These are phyloP conservation scores for Endomychus coccineus DNA, from an alignment of 2,888 invertebrate genomes.

Conservation along the genomic window DNA sequence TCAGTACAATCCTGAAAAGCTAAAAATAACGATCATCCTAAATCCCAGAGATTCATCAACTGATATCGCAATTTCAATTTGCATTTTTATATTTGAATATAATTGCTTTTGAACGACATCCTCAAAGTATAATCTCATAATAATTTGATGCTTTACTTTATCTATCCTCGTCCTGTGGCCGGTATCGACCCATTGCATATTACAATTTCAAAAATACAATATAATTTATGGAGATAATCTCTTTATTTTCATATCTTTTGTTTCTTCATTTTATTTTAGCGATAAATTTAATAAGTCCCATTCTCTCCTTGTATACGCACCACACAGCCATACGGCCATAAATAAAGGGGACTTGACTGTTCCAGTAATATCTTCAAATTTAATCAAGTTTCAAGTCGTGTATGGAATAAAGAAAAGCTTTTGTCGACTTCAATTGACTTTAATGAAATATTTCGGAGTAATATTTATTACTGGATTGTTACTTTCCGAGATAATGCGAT, in stretches of 20 bases:
- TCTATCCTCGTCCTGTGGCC: too few relatives aligned
- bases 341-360: slow-evolving; percentile 29
- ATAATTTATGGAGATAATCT: slow-evolving; percentile 4
- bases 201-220: background rate
- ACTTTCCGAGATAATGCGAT: too few relatives aligned
- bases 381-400: slow-evolving; percentile 35
- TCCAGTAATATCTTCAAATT: slow-evolving; percentile 34
- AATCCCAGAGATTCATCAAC: too few relatives aligned
- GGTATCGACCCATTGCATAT: background rate
- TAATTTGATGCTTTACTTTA: too few relatives aligned
- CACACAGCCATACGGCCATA: slow-evolving; percentile 26
- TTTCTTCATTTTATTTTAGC: slow-evolving; percentile 19
- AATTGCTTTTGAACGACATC: too few relatives aligned
- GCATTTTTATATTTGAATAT: too few relatives aligned
- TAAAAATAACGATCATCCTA: too few relatives aligned
- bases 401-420: slow-evolving; percentile 31
- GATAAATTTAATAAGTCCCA: slow-evolving; percentile 26
- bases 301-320: slow-evolving; percentile 16
- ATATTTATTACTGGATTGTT: too few relatives aligned
- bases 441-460: slow-evolving; percentile 22
- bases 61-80: too few relatives aligned
- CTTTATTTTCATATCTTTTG: slow-evolving; percentile 17
- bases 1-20: too few relatives aligned
- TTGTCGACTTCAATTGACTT: slow-evolving; percentile 20
- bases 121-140: too few relatives aligned